Evolutionary conservation across 2,888 invertebrate species (phyloP).

Genomic region (Ormyrus thymus): DNA sequence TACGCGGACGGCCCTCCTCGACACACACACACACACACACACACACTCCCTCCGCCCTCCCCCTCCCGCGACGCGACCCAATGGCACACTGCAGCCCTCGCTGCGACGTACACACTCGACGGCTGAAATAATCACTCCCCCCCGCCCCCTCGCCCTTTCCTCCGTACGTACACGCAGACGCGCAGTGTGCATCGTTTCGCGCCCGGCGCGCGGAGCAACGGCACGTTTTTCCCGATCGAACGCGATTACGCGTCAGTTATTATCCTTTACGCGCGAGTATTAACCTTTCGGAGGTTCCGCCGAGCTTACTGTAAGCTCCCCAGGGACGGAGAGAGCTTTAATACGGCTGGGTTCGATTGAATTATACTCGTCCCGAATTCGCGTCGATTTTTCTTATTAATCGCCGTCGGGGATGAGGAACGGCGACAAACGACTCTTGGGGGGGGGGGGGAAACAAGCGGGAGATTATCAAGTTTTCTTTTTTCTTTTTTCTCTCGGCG

Average conservation of each 20-base stretch:
- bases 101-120: slow-evolving; percentile 7
- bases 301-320: no score
- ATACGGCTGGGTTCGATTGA: slow-evolving; percentile 20
- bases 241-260: slow-evolving; percentile 33
- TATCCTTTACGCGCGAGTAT: slow-evolving; percentile 41
- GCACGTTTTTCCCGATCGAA: slow-evolving; percentile 23
- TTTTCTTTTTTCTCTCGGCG: no score
- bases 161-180: background rate
- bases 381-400: slow-evolving; percentile 39
- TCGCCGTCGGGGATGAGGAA: background rate
- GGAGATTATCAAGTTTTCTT: no score
- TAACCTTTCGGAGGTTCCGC: slow-evolving; percentile 18
- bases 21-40: background rate
- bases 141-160: background rate
- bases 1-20: no score
- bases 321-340: background rate
- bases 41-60: no score
- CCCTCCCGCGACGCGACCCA: no score
- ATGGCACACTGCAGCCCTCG: background rate
- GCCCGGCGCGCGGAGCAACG: background rate
- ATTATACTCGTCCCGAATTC: slow-evolving; percentile 39
- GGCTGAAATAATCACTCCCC: slow-evolving; percentile 32
- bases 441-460: no score
- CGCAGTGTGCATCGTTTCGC: background rate
- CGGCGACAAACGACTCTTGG: no score